Evolutionary conservation across 2,888 invertebrate species (phyloP).

Genomic region (Erynnis tages): DNA sequence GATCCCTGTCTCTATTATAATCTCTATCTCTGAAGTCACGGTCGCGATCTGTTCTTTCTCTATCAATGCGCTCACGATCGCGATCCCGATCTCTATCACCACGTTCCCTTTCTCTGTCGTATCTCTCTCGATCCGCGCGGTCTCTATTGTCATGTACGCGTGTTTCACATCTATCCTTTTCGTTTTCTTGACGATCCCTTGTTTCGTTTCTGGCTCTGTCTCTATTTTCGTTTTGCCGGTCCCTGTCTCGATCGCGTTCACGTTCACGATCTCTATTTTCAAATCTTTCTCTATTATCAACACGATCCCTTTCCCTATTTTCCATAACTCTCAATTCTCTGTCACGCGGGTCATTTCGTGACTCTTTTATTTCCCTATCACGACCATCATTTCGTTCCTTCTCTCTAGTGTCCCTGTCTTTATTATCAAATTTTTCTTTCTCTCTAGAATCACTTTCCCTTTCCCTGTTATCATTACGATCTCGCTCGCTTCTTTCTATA

Average conservation of each 20-base stretch:
- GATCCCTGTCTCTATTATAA: slow-evolving; percentile 70
- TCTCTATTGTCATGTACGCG: slow-evolving; percentile 58
- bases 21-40: slow-evolving; percentile 44
- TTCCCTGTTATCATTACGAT: slow-evolving; percentile 46
- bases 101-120: slow-evolving; percentile 51
- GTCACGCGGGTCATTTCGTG: slow-evolving; percentile 38
- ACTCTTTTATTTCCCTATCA: slow-evolving; percentile 52
- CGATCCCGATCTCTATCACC: slow-evolving; percentile 40
- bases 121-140: slow-evolving; percentile 45
- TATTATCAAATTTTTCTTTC: slow-evolving; percentile 50
- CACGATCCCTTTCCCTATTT: slow-evolving; percentile 35
- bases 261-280: slow-evolving; percentile 52
- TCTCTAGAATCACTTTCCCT: slow-evolving; percentile 49
- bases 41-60: slow-evolving; percentile 46
- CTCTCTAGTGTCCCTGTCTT: slow-evolving; percentile 57
- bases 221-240: slow-evolving; percentile 39
- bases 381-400: slow-evolving; percentile 40
- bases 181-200: slow-evolving; percentile 44
- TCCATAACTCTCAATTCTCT: slow-evolving; percentile 44
- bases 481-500: slow-evolving; percentile 42
- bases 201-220: slow-evolving; percentile 40
- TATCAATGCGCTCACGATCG: slow-evolving; percentile 48
- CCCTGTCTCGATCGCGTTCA: slow-evolving; percentile 41
- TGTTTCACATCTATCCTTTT: slow-evolving; percentile 47
- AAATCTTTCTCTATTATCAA: slow-evolving; percentile 37